phyloP scores from a whole-genome alignment of 2,797 vertebrate genomes.

The Siniperca scherzeri region DNA sequence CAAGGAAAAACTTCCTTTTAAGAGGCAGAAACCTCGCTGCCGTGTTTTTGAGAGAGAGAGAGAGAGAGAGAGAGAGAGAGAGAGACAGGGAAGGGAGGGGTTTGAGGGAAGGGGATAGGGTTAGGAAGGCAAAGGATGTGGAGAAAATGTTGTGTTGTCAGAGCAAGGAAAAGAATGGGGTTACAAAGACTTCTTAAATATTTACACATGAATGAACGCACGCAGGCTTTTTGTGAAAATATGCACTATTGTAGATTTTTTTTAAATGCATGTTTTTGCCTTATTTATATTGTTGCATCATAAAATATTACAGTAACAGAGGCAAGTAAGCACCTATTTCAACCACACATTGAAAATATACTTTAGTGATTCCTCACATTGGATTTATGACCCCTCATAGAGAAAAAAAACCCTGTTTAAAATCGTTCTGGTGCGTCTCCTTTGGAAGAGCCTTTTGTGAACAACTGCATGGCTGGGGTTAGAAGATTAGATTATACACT shows the following conservation, averaged over 20 bases:
- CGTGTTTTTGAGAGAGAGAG: no score
- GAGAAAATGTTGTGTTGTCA: conserved; percentile 17
- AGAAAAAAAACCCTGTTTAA: no score
- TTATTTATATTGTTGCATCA: neutral
- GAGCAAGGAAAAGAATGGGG: neutral
- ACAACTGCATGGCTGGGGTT: neutral
- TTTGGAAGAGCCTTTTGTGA: neutral
- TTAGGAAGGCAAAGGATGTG: neutral
- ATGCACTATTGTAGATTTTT: neutral
- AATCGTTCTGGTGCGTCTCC: neutral
- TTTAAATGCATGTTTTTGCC: neutral
- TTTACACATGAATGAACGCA: neutral
- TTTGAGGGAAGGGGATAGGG: no score
- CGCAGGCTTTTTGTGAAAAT: neutral
- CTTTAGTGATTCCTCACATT: neutral
- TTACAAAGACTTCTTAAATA: neutral
- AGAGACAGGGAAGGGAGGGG: no score
- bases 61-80: no score
- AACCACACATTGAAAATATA: neutral
- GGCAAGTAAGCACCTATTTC: neutral
- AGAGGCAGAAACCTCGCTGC: no score
- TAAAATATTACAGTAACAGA: conserved; percentile 1
- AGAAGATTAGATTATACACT: neutral
- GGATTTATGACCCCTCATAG: no score
- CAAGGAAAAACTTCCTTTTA: no score